Conservation (phyloP, 1,140 invertebrate genomes). For the Lepidurus packardi region DNA sequence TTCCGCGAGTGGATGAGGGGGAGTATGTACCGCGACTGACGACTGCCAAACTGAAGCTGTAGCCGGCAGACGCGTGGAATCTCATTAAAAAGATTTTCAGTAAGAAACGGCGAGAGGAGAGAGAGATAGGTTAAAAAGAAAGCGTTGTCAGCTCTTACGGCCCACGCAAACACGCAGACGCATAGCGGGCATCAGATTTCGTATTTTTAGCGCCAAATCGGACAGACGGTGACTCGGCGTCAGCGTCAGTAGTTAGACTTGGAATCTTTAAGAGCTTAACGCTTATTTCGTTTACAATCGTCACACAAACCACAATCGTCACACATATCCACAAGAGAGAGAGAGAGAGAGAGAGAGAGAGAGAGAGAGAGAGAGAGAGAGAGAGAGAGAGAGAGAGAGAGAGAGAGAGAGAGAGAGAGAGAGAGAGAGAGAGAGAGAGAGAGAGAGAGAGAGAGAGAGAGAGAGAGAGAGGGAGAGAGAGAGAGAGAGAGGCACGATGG, state of each 20-base stretch:
- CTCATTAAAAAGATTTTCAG: neutral
- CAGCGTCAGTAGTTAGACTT: neutral
- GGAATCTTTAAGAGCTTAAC: neutral
- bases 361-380: too few species aligned
- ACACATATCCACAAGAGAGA: too few species aligned
- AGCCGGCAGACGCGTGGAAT: conserved; percentile 4
- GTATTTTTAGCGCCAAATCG: conserved; percentile 19
- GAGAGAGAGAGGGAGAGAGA: too few species aligned
- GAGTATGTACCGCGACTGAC: neutral
- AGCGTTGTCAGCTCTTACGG: neutral
- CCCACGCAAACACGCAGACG: conserved; percentile 13
- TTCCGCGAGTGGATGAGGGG: conserved; percentile 17
- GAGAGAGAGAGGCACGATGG: too few species aligned
- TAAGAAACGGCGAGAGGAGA: neutral
- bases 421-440: too few species aligned
- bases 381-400: too few species aligned
- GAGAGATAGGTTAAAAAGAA: neutral
- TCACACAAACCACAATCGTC: too few species aligned
- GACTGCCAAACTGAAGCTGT: neutral
- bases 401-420: too few species aligned
- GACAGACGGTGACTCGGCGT: neutral
- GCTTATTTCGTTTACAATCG: neutral
- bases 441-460: too few species aligned
- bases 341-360: too few species aligned
- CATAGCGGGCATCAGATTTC: neutral